Conservation (phyloP, 2,797 vertebrate genomes). For the Gobio occitaniae region DNA sequence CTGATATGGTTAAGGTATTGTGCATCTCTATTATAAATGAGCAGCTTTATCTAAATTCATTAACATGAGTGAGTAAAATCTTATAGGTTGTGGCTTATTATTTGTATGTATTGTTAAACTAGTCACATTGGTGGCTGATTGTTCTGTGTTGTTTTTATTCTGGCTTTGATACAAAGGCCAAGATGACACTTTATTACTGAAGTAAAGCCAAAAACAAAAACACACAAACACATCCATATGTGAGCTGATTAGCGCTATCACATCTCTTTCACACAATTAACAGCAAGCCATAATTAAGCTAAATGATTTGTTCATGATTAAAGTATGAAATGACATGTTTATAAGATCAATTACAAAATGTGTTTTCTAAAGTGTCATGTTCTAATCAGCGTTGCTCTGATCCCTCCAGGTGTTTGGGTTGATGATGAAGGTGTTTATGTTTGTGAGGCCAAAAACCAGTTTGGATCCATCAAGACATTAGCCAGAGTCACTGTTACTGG, state of each 20-base stretch:
- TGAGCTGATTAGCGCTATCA: background rate
- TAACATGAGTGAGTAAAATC: background rate
- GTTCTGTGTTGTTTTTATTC: background rate
- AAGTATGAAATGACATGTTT: conserved; percentile 22
- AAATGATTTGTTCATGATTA: conserved; percentile 1
- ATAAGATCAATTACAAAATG: background rate
- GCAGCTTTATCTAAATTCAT: background rate
- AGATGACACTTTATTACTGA: background rate
- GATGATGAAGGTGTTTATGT: conserved; percentile 86
- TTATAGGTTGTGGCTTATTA: background rate
- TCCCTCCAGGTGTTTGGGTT: conserved; percentile 78
- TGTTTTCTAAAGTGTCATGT: background rate
- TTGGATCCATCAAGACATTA: conserved; percentile 82
- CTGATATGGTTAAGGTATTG: background rate
- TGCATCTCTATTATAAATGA: background rate
- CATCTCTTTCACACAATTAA: background rate
- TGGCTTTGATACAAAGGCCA: background rate
- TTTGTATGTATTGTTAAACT: background rate
- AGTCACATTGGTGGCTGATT: background rate
- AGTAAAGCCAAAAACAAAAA: background rate
- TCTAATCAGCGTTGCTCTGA: background rate
- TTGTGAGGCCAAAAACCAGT: conserved; percentile 88
- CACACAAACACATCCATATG: conserved; percentile 5
- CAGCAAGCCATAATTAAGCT: background rate
- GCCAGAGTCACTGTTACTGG: conserved; percentile 83